phyloP scores from a whole-genome alignment of 2,888 invertebrate species.

The Ecdyonurus torrentis region DNA sequence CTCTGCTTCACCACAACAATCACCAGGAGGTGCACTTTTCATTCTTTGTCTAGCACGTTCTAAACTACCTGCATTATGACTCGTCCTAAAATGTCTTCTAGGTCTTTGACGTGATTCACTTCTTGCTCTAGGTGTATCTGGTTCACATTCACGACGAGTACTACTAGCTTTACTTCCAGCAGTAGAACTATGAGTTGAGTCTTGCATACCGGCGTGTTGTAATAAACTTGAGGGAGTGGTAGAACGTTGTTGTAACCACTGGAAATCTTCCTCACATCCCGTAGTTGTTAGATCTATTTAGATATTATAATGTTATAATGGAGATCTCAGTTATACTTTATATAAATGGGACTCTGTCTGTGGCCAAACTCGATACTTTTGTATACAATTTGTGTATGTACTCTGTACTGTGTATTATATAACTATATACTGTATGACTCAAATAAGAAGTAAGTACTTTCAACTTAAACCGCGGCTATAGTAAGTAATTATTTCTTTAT shows the following conservation, averaged over 20 bases:
- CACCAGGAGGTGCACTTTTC: not conserved
- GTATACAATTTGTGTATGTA: too few species aligned
- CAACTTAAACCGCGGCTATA: too few species aligned
- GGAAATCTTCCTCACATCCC: conserved; percentile 47
- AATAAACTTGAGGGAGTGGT: not conserved
- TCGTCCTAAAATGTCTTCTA: not conserved
- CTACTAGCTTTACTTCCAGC: not conserved
- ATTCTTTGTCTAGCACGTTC: not conserved
- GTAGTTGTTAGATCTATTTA: conserved; percentile 26
- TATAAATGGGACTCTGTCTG: too few species aligned
- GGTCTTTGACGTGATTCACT: not conserved
- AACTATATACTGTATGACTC: too few species aligned
- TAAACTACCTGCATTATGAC: not conserved
- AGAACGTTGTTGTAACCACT: conserved; percentile 37
- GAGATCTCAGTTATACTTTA: too few species aligned
- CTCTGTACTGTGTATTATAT: too few species aligned
- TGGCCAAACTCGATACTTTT: too few species aligned
- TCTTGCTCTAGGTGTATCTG: not conserved
- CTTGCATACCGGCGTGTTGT: not conserved
- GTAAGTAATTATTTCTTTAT: too few species aligned
- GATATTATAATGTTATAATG: not conserved
- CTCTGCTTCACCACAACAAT: not conserved
- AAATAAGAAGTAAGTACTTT: too few species aligned
- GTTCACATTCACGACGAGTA: not conserved
- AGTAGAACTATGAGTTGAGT: not conserved